Percentiles rank a stretch among this genome's conserved stretches.
phyloP scores from a whole-genome alignment of 2,888 invertebrate genomes.

The Caenorhabditis virilis region DNA sequence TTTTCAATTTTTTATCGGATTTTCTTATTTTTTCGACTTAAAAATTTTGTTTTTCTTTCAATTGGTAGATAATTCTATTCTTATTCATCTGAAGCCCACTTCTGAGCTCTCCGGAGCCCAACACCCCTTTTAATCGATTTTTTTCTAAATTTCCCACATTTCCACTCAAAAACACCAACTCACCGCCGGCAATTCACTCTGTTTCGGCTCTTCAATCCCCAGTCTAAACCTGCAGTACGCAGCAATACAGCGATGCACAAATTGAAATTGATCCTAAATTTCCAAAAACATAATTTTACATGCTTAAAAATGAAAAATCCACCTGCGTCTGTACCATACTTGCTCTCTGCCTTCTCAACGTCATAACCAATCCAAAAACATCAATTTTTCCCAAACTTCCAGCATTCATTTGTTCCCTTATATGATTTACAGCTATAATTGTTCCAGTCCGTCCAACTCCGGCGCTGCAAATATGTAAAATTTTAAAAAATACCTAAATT shows the following conservation, averaged over 20 bases:
- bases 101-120: no score
- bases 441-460: constrained; percentile 65
- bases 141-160: not conserved
- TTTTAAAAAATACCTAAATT: not conserved
- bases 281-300: not conserved
- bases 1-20: no score
- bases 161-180: no score
- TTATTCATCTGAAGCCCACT: no score
- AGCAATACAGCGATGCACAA: constrained; percentile 59
- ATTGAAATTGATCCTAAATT: constrained; percentile 63
- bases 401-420: constrained; percentile 50
- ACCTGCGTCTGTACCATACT: constrained; percentile 64
- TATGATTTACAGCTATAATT: constrained; percentile 59
- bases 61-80: no score
- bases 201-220: constrained; percentile 31
- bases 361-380: constrained; percentile 50
- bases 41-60: no score
- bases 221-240: constrained; percentile 46
- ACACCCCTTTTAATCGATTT: not conserved
- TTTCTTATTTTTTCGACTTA: no score
- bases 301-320: not conserved
- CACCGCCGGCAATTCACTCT: not conserved
- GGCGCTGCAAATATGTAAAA: constrained; percentile 44
- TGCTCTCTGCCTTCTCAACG: constrained; percentile 55
- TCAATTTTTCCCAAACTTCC: constrained; percentile 41